Evolutionary conservation across 2,888 invertebrate genomes (phyloP), one percentile per base, ranked within the genome.

Genomic region (Dynastes grantii): DNA sequence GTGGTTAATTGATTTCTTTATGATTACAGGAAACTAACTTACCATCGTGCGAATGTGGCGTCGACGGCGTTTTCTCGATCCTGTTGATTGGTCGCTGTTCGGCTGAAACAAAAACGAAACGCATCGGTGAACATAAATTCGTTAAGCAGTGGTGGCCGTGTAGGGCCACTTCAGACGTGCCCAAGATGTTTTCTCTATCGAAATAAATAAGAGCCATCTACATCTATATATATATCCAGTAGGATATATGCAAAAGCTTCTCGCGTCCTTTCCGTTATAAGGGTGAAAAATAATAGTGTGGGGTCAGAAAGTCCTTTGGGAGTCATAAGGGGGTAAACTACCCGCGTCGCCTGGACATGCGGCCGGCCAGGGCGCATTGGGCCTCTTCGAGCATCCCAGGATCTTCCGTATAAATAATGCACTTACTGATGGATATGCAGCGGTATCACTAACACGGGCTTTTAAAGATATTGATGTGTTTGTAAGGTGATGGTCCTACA

Each of bases 11-110:
- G 22, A 22, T 22, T 22, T 22, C 22, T 22, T 22, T 22, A 22
- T 8, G n/a, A 58, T 58, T 58, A 58, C 63, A 13, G 1, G 4
- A 13, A 63, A 11, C 13, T 32, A 32, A 91, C 93, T 90, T 89
- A 94, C 94, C 94, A 79, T 88, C 88, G 87, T 93, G 92, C 85
- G 93, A 93, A 87, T 92, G 93, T 83, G 95, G 94, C 85, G 95
- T 95, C 85, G 94, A 94, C 81, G 95, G 95, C 84, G 95, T 93
- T 89, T 95, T 94, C 87, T 95, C 94, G 87, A 94, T 89, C 84
- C 92, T 90, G 87, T 90, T 85, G 76, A 85, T 84, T 75, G 85
- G 93, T 79, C 87, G 84, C 83, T 90, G 90, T 86, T 91, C 91
- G 85, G 89, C 90, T 91, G 90, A 67, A 91, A 91, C 86, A 89